These are phyloP conservation scores for Poeciliopsis paucimaculata DNA, from an alignment of 2,797 vertebrate species.

Conservation along the genomic window DNA sequence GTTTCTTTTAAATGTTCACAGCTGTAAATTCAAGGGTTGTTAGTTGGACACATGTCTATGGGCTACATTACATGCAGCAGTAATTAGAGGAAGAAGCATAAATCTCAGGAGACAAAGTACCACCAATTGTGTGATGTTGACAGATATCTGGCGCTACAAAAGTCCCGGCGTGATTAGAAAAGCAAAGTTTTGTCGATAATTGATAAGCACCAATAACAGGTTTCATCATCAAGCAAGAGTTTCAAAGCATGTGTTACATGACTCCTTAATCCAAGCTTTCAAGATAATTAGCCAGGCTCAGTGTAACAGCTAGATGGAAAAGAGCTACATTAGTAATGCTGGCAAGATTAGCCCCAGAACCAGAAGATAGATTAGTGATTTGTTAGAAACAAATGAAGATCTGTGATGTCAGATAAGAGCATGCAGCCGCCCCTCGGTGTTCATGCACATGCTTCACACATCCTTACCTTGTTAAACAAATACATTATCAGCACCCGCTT, in stretches of 20 bases:
- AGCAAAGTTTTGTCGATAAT: conserved; percentile 12
- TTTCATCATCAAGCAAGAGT: neutral
- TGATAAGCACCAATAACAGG: conserved; percentile 8
- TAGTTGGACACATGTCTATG: conserved; percentile 11
- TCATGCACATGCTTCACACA: conserved; percentile 49
- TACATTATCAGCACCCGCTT: conserved; percentile 94
- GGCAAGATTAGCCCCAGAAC: conserved; percentile 21
- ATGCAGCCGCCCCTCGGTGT: conserved; percentile 42
- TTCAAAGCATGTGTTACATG: conserved; percentile 15
- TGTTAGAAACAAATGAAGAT: conserved; percentile 22
- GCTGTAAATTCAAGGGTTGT: neutral
- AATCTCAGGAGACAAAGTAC: conserved; percentile 21
- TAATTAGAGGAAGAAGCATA: conserved; percentile 10
- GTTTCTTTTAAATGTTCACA: neutral
- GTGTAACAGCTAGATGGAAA: conserved; percentile 33
- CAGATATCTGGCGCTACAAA: conserved; percentile 1
- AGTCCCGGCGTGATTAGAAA: conserved; percentile 8
- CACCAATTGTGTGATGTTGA: neutral
- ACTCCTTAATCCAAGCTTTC: conserved; percentile 40
- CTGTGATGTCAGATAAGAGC: conserved; percentile 21
- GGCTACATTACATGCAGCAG: conserved; percentile 32
- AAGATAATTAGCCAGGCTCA: conserved; percentile 43
- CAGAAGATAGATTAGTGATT: conserved; percentile 43
- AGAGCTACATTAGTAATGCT: conserved; percentile 53
- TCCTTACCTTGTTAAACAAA: conserved; percentile 97